Evolutionary conservation across 1,140 invertebrate genomes (phyloP).

Genomic region (Trissolcus basalis): DNA sequence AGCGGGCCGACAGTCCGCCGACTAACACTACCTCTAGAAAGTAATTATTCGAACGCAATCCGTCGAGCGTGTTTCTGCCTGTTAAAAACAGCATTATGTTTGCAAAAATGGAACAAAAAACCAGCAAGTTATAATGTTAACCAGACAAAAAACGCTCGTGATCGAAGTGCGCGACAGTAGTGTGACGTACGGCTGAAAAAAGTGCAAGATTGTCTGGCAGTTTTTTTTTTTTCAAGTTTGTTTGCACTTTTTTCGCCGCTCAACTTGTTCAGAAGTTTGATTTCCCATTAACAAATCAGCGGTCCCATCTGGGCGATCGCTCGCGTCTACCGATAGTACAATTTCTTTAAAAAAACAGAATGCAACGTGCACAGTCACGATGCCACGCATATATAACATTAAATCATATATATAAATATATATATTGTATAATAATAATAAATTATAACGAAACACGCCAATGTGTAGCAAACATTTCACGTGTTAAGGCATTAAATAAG

Average conservation of each 20-base stretch:
- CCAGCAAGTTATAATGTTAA: conserved; percentile 10
- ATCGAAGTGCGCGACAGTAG: background rate
- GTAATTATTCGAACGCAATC: conserved; percentile 49
- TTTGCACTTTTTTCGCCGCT: conserved; percentile 17
- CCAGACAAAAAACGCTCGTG: background rate
- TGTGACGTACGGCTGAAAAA: conserved; percentile 6
- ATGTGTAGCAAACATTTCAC: conserved; percentile 47
- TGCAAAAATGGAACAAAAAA: conserved; percentile 18
- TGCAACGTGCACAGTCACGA: conserved; percentile 8
- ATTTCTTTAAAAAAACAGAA: conserved; percentile 48
- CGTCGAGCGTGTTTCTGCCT: conserved; percentile 21
- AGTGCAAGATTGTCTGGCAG: conserved; percentile 5
- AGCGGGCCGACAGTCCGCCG: conserved; percentile 42
- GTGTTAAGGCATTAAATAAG: conserved; percentile 33
- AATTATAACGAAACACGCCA: conserved; percentile 26
- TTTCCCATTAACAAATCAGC: conserved; percentile 37
- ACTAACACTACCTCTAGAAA: conserved; percentile 50
- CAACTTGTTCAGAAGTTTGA: conserved; percentile 17
- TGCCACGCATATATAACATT: conserved; percentile 21
- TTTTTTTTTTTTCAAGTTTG: background rate
- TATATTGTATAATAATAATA: conserved; percentile 11
- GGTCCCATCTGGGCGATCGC: conserved; percentile 41
- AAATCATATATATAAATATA: conserved; percentile 22
- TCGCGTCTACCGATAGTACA: conserved; percentile 58
- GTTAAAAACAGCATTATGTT: conserved; percentile 35